Percentiles rank a stretch among this genome's conserved stretches.
Evolutionary conservation across 1,140 invertebrate genomes (phyloP).

Genomic region (Drosophila nasuta): DNA sequence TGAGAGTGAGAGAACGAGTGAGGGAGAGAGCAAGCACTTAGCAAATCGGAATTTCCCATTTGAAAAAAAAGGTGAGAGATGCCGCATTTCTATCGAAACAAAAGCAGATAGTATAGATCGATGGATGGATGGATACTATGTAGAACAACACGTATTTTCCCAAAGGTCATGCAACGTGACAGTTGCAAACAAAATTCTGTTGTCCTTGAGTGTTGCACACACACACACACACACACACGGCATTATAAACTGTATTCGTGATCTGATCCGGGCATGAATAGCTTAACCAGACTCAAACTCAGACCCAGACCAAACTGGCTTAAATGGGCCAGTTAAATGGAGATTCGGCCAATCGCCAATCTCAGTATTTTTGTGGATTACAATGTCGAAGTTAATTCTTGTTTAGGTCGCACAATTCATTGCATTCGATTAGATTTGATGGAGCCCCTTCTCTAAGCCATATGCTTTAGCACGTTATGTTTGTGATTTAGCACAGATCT

Average conservation of each 20-base stretch:
- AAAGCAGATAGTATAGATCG: slow-evolving; percentile 14
- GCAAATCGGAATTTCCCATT: slow-evolving; percentile 70
- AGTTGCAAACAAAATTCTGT: slow-evolving; percentile 39
- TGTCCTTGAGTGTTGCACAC: slow-evolving; percentile 58
- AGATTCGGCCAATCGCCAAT: slow-evolving; percentile 1
- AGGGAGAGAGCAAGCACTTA: slow-evolving; percentile 1
- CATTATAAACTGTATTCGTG: neutral
- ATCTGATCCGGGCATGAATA: slow-evolving; percentile 1
- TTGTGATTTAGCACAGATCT: neutral
- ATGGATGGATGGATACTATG: slow-evolving; percentile 22
- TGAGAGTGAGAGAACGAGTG: too few relatives aligned
- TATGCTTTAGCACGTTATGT: neutral
- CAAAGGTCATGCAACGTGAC: slow-evolving; percentile 68
- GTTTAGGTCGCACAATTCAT: slow-evolving; percentile 1
- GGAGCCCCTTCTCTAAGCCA: neutral
- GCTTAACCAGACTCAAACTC: slow-evolving; percentile 13
- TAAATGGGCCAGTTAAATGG: slow-evolving; percentile 44
- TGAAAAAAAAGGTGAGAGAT: slow-evolving; percentile 69
- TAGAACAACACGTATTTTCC: slow-evolving; percentile 71
- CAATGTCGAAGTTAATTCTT: slow-evolving; percentile 38
- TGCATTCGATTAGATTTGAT: neutral
- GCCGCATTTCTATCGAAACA: slow-evolving; percentile 42
- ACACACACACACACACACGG: slow-evolving; percentile 5
- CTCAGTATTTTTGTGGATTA: neutral
- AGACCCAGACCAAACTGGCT: slow-evolving; percentile 16